phyloP scores from a whole-genome alignment of 1,140 invertebrate species.

The Polypedilum vanderplanki region DNA sequence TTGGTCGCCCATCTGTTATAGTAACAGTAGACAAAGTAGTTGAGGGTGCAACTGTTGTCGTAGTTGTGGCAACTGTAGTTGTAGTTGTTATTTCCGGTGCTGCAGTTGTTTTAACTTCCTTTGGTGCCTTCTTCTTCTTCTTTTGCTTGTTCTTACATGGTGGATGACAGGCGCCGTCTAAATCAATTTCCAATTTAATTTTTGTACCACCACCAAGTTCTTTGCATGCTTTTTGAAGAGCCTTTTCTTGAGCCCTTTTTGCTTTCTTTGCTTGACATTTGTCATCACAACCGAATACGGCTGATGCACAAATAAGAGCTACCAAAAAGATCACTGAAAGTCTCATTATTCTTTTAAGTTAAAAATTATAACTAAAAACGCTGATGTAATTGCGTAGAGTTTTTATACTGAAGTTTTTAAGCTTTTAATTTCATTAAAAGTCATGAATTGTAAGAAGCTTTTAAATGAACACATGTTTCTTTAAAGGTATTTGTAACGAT shows the following conservation, averaged over 20 bases:
- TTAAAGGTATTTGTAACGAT: too few species aligned
- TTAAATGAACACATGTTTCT: too few species aligned
- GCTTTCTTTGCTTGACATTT: not conserved
- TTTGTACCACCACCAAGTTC: not conserved
- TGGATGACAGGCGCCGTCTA: not conserved
- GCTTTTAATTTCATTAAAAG: too few species aligned
- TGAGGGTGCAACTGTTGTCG: not conserved
- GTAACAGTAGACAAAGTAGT: too few species aligned
- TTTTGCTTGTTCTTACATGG: not conserved
- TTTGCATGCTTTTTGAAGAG: not conserved
- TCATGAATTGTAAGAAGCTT: too few species aligned
- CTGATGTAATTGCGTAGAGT: too few species aligned
- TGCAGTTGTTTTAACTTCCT: not conserved
- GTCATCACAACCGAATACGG: not conserved
- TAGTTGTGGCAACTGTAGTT: not conserved
- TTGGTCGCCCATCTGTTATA: not conserved
- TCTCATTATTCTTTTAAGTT: not conserved
- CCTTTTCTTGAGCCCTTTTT: not conserved
- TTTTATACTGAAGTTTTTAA: too few species aligned
- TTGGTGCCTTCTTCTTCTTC: not conserved
- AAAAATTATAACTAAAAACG: not conserved
- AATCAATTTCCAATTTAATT: constrained; percentile 2
- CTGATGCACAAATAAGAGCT: not conserved
- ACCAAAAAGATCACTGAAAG: not conserved
- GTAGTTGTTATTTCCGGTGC: too few species aligned